phyloP scores from a whole-genome alignment of 1,140 invertebrate genomes.

The Cyphomyrmex costatus region DNA sequence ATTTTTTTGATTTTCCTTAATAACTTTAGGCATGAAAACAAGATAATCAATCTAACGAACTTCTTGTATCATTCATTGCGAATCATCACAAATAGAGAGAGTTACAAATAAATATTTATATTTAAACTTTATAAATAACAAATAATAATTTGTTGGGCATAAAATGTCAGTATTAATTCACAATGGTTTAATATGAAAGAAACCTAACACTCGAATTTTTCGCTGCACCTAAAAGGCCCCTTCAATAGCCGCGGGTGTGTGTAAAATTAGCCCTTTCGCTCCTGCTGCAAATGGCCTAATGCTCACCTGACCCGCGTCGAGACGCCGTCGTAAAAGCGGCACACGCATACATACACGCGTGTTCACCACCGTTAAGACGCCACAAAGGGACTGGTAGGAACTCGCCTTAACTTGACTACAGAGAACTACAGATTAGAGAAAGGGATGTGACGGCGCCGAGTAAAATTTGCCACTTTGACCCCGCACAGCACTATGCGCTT shows the following conservation, averaged over 20 bases:
- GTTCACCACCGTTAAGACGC: background rate
- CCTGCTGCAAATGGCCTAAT: constrained; percentile 27
- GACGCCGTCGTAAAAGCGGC: constrained; percentile 26
- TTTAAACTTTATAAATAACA: background rate
- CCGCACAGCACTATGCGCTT: background rate
- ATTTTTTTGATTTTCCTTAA: background rate
- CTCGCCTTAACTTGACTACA: constrained; percentile 4
- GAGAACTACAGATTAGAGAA: background rate
- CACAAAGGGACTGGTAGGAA: constrained; percentile 47
- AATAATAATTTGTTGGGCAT: background rate
- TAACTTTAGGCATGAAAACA: background rate
- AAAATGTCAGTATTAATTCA: background rate
- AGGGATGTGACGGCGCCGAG: background rate
- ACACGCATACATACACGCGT: background rate
- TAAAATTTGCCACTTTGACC: constrained; percentile 25
- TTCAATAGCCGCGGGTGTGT: constrained; percentile 44
- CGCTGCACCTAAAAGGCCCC: background rate
- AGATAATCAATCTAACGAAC: background rate
- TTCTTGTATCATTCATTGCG: background rate
- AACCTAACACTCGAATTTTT: background rate
- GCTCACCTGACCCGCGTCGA: constrained; percentile 58
- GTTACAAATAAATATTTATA: background rate
- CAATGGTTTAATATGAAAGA: background rate
- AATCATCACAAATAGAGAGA: background rate
- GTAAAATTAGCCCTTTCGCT: constrained; percentile 68